phyloP scores from a whole-genome alignment of 1,140 invertebrate genomes.

The Augochlora pura region DNA sequence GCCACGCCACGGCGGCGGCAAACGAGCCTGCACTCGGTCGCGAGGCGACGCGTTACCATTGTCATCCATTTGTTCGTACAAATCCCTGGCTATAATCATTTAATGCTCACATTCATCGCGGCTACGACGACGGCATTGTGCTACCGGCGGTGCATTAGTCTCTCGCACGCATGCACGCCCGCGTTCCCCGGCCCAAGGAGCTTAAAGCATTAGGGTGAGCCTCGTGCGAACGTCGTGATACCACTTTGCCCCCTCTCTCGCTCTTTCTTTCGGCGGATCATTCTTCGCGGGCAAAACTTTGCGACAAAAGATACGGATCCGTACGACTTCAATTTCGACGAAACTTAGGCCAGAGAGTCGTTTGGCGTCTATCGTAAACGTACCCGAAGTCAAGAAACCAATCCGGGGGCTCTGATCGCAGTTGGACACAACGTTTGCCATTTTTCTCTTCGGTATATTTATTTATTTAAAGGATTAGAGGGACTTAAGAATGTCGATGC shows the following conservation, averaged over 20 bases:
- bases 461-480: too few species aligned
- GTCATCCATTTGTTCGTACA: slow-evolving; percentile 72
- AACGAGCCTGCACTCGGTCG: slow-evolving; percentile 35
- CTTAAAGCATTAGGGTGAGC: slow-evolving; percentile 66
- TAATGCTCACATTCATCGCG: slow-evolving; percentile 72
- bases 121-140: slow-evolving; percentile 62
- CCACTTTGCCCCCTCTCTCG: not conserved
- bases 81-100: slow-evolving; percentile 71
- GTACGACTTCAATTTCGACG: too few species aligned
- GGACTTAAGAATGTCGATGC: too few species aligned
- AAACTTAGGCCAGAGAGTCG: too few species aligned
- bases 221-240: slow-evolving; percentile 56
- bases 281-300: not conserved
- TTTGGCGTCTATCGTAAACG: too few species aligned
- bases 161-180: slow-evolving; percentile 70
- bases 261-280: not conserved
- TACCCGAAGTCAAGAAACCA: slow-evolving; percentile 42
- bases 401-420: not conserved
- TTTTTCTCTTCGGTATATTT: too few species aligned
- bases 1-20: slow-evolving; percentile 24
- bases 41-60: slow-evolving; percentile 64
- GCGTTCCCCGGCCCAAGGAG: slow-evolving; percentile 67
- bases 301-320: too few species aligned
- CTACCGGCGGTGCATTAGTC: slow-evolving; percentile 64
- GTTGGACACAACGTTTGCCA: too few species aligned